Evolutionary conservation across 2,113 vertebrate genomes (phyloP).

Genomic region (Chloebia gouldiae): DNA sequence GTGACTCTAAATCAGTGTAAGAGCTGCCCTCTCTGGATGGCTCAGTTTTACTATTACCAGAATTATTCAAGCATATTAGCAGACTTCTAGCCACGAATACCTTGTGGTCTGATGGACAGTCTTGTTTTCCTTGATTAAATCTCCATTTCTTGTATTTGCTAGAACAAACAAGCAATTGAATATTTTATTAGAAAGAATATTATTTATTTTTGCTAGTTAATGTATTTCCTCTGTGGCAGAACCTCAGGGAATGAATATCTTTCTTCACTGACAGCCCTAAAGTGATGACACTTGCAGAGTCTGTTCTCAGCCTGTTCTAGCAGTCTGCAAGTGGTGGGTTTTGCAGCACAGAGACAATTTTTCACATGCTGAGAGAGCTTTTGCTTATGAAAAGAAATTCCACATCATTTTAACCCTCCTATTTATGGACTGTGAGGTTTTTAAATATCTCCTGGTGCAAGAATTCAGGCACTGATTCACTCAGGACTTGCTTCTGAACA

Average conservation of each 20-base stretch:
- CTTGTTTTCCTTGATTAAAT: slow-evolving; percentile 48
- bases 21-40: background rate
- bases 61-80: slow-evolving; percentile 37
- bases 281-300: background rate
- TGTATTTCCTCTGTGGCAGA: background rate
- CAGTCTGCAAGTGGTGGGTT: background rate
- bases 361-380: background rate
- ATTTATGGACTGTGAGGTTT: background rate
- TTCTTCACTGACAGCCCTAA: background rate
- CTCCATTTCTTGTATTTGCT: background rate
- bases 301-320: background rate
- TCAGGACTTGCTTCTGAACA: background rate
- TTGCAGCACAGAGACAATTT: background rate
- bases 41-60: background rate
- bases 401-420: background rate
- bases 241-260: slow-evolving; percentile 22
- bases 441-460: background rate
- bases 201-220: slow-evolving; percentile 14
- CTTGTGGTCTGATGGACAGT: slow-evolving; percentile 15
- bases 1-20: background rate
- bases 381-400: background rate
- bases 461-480: background rate
- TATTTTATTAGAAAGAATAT: slow-evolving; percentile 25
- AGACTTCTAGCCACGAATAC: slow-evolving; percentile 19
- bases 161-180: slow-evolving; percentile 26